Evolutionary conservation across 2,888 invertebrate genomes (phyloP).

Genomic region (Coremacera marginata): DNA sequence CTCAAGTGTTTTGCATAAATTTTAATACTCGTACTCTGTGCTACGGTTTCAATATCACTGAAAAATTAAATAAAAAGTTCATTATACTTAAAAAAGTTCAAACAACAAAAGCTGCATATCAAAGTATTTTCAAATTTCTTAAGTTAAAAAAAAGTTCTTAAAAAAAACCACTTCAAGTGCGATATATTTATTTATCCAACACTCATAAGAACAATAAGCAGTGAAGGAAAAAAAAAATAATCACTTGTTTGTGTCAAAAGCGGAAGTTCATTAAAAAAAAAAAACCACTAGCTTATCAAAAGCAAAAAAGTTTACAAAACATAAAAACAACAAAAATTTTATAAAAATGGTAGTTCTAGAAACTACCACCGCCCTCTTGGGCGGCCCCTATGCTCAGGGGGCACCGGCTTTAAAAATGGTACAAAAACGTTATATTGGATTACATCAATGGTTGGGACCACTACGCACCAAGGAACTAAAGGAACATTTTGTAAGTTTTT

Average conservation of each 20-base stretch:
- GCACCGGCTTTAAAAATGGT: constrained; percentile 89
- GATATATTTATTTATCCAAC: too few relatives aligned
- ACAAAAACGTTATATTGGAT: constrained; percentile 90
- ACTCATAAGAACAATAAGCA: too few relatives aligned
- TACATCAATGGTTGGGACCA: constrained; percentile 91
- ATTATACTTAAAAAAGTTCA: background rate
- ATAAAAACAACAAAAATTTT: background rate
- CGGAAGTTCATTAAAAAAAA: constrained; percentile 5
- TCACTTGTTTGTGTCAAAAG: background rate
- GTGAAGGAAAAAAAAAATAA: too few relatives aligned
- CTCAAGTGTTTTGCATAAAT: background rate
- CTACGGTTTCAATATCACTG: background rate
- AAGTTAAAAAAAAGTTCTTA: too few relatives aligned
- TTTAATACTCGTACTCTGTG: background rate
- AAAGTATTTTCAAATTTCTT: background rate
- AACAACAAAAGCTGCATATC: constrained; percentile 6
- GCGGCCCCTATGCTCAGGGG: constrained; percentile 84
- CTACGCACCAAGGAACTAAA: constrained; percentile 84
- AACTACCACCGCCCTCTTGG: constrained; percentile 80
- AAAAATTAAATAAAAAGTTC: background rate
- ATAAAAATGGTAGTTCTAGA: constrained; percentile 79
- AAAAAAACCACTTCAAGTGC: too few relatives aligned
- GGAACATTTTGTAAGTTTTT: constrained; percentile 79
- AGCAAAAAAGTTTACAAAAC: background rate
- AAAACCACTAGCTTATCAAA: background rate